A percentile compares a stretch with the other conserved stretches of the same genome.
phyloP scores from a whole-genome alignment of 2,113 vertebrate genomes.

The Etia nguti region DNA sequence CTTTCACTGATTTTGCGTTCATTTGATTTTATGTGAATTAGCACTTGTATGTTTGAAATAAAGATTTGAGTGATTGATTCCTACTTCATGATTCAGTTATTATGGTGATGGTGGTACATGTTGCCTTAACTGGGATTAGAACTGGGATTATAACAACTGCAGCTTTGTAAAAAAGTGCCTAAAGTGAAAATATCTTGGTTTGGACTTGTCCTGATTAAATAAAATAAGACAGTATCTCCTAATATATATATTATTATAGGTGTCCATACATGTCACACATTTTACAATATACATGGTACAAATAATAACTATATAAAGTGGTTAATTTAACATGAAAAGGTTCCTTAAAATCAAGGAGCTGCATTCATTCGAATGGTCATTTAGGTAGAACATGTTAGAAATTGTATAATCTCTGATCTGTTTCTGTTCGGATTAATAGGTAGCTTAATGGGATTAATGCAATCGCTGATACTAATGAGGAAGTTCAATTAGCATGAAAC shows the following conservation, averaged over 20 bases:
- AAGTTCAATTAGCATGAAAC: not conserved
- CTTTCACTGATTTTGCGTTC: not conserved
- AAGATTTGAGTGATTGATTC: not conserved
- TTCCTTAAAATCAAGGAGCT: not conserved
- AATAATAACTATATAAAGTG: not conserved
- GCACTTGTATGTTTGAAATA: not conserved
- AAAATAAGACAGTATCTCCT: not conserved
- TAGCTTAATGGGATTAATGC: not conserved
- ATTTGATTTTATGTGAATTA: not conserved
- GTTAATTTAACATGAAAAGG: not conserved
- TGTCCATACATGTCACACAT: not conserved
- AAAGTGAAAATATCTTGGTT: not conserved
- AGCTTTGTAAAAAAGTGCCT: not conserved
- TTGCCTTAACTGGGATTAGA: not conserved
- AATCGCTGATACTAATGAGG: not conserved
- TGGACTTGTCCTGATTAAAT: not conserved
- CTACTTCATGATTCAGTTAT: not conserved
- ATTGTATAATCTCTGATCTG: not conserved
- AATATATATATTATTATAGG: not conserved
- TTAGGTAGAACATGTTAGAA: not conserved
- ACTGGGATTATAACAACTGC: not conserved
- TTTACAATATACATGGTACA: not conserved
- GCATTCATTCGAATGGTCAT: not conserved
- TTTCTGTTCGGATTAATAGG: not conserved
- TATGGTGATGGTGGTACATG: not conserved